Evolutionary conservation across 2,888 invertebrate genomes (phyloP), one percentile per base, ranked within the genome.

Genomic region (Megalurothrips usitatus): DNA sequence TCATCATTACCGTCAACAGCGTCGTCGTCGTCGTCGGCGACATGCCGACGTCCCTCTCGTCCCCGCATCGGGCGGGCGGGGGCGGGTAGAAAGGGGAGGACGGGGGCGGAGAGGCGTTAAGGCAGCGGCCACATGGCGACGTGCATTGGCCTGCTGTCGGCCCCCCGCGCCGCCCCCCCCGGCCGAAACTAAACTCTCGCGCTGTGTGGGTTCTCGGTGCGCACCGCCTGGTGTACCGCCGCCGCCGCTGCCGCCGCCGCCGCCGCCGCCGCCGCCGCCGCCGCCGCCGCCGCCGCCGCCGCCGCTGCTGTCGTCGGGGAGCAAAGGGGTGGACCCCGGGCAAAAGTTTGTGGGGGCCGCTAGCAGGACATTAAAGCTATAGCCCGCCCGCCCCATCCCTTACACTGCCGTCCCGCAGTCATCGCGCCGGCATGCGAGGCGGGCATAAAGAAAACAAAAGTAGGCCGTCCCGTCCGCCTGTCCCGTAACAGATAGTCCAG

Each of bases 351-450:
- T 75, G 68, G 68, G 23, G 9, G 23, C 12, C 12, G 68, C 68
- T 26, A 26, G 68, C 68, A 75, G 68, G 68, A 75, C 68, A 75
- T 75, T 75, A 75, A 75, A 75, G 68, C 68, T 68, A 68, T 23
- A 68, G n/a, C 17, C n/a, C 52, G 52, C 12, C 52, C 17, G 52
- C 52, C 52, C 52, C 58, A n/a, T n/a, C 58, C 58, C 17, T n/a
- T 17, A 17, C 58, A 17, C 58, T 14, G 58, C 12, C 58, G 34
- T 43, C 58, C 58, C 52, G 52, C 58, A 58, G 19, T 17, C 58
- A 58, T 58, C n/a, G 58, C 58, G n/a, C 19, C 58, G 58, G 17
- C 58, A 43, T 43, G 34, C 34, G 34, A 43, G 6, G 34, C 34
- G 34, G 34, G 34, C 34, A 43, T 43, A 43, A 43, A 43, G 34